phyloP scores from a whole-genome alignment of 2,797 vertebrate genomes.

The Cynodonichthys magdalenae region DNA sequence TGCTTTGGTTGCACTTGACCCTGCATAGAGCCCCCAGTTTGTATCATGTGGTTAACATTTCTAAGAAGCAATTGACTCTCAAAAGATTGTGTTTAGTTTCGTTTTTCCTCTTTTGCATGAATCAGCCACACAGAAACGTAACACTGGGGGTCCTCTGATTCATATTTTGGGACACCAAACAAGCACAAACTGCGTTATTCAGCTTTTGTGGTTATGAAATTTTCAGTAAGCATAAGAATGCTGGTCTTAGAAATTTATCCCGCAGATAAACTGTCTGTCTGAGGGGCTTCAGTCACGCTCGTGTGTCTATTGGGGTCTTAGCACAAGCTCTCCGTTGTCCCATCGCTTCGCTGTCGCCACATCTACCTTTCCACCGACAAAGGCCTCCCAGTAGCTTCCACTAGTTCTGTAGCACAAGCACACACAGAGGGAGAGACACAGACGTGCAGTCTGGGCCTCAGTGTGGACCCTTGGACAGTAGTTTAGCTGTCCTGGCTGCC shows the following conservation, averaged over 20 bases:
- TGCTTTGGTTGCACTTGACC: background rate
- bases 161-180: background rate
- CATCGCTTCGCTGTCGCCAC: constrained; percentile 32
- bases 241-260: constrained; percentile 29
- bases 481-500: constrained; percentile 63
- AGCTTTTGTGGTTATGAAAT: constrained; percentile 9
- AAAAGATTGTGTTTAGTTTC: background rate
- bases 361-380: constrained; percentile 60
- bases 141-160: background rate
- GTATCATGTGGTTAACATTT: background rate
- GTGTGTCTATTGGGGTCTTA: constrained; percentile 15
- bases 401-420: constrained; percentile 17
- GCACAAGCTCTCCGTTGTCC: constrained; percentile 57
- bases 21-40: background rate
- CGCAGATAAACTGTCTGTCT: constrained; percentile 30
- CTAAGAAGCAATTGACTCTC: background rate
- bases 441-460: constrained; percentile 32
- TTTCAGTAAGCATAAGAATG: constrained; percentile 34
- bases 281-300: constrained; percentile 12
- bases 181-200: constrained; percentile 16
- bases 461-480: constrained; percentile 64
- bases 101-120: background rate
- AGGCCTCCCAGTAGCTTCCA: constrained; percentile 60
- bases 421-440: constrained; percentile 2
- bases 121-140: background rate